Conservation (phyloP, 2,888 invertebrate genomes). For the Andrena praecox region DNA sequence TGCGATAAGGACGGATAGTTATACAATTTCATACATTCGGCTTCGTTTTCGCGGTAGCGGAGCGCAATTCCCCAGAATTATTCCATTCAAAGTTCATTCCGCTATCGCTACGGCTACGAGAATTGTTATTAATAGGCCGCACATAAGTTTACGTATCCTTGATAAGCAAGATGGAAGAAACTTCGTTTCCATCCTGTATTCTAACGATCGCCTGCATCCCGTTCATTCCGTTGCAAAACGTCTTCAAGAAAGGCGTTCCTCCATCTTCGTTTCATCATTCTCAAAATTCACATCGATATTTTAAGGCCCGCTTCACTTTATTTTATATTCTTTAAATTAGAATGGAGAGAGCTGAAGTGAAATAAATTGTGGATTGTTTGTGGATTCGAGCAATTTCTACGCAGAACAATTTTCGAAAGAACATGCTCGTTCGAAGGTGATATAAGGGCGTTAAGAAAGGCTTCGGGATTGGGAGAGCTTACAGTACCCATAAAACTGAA, state of each 20-base stretch:
- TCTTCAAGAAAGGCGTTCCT: background rate
- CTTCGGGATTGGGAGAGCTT: too few species aligned
- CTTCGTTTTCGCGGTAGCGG: background rate
- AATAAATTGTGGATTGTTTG: too few species aligned
- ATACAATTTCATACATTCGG: background rate
- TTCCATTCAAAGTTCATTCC: conserved; percentile 30
- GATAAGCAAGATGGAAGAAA: background rate
- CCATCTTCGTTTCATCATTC: too few species aligned
- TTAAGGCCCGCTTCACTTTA: too few species aligned
- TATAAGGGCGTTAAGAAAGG: too few species aligned
- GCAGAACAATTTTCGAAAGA: too few species aligned
- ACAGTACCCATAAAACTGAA: too few species aligned
- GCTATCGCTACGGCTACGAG: background rate
- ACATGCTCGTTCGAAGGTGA: too few species aligned
- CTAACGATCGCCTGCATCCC: background rate
- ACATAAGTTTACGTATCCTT: background rate
- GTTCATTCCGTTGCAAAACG: background rate
- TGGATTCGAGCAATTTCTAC: too few species aligned
- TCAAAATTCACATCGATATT: too few species aligned
- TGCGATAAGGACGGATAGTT: background rate
- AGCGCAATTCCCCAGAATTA: background rate
- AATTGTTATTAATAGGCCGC: background rate
- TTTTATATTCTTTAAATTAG: too few species aligned
- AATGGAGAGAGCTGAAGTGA: too few species aligned
- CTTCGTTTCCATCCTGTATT: background rate